phyloP scores from a whole-genome alignment of 2,888 invertebrate genomes.

The Hydroisotoma schaefferi region DNA sequence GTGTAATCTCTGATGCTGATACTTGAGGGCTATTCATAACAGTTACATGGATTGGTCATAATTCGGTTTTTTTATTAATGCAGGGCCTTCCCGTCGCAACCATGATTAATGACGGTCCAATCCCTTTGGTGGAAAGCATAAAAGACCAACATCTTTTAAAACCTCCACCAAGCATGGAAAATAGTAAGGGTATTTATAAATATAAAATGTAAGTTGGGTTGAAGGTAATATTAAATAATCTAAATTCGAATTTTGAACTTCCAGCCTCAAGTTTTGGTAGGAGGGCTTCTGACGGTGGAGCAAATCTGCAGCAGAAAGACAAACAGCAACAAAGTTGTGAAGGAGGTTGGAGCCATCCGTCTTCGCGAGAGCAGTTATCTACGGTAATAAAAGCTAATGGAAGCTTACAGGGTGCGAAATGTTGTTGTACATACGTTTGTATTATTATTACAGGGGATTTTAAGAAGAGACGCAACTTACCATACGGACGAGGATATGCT shows the following conservation, averaged over 20 bases:
- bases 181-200: constrained; percentile 56
- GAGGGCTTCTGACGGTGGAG: constrained; percentile 92
- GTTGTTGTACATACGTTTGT: background rate
- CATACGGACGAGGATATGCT: constrained; percentile 45
- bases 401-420: background rate
- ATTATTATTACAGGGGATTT: constrained; percentile 39
- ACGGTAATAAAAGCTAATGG: constrained; percentile 37
- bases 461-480: constrained; percentile 46
- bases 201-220: background rate
- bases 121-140: constrained; percentile 58
- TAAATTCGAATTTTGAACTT: background rate
- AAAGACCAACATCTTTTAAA: constrained; percentile 91
- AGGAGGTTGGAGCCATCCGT: constrained; percentile 49
- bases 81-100: constrained; percentile 47
- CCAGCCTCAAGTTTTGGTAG: constrained; percentile 75
- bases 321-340: constrained; percentile 44
- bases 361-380: constrained; percentile 47
- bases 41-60: too few species aligned
- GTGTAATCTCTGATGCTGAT: background rate
- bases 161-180: constrained; percentile 61
- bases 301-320: constrained; percentile 67
- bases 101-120: constrained; percentile 36
- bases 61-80: background rate
- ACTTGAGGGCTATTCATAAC: background rate
- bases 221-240: background rate